Evolutionary conservation across 2,797 vertebrate genomes (phyloP).

Genomic region (Gallinago nigripennis): DNA sequence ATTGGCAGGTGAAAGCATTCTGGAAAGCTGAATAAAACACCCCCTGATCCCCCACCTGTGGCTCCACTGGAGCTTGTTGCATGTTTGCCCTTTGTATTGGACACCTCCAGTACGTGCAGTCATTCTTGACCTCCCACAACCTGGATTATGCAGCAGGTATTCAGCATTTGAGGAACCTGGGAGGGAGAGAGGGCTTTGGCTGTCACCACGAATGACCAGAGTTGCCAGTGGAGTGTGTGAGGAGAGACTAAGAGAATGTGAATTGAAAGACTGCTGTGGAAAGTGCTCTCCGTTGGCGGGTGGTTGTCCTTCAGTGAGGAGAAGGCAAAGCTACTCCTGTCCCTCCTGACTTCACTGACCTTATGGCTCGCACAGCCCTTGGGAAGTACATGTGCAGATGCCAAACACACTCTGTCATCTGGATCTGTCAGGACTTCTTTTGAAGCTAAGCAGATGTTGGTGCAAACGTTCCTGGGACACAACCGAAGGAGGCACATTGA

Average conservation of each 20-base stretch:
- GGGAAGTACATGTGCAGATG: neutral
- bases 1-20: neutral
- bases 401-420: neutral
- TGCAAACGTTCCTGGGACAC: neutral
- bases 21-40: neutral
- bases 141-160: neutral
- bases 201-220: neutral
- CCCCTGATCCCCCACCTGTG: neutral
- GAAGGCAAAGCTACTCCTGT: neutral
- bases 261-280: neutral
- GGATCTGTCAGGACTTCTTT: neutral
- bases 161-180: neutral
- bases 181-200: neutral
- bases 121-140: neutral
- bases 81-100: neutral
- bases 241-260: neutral
- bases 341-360: neutral
- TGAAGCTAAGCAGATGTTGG: conserved; percentile 6
- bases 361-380: neutral
- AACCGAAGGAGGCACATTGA: neutral
- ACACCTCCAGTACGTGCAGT: neutral
- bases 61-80: neutral
- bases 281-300: neutral
- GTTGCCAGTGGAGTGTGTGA: neutral
- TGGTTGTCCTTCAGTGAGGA: neutral